These are phyloP conservation scores for Paedocypris sp. DNA, from an alignment of 2,113 vertebrate species.

Conservation along the genomic window DNA sequence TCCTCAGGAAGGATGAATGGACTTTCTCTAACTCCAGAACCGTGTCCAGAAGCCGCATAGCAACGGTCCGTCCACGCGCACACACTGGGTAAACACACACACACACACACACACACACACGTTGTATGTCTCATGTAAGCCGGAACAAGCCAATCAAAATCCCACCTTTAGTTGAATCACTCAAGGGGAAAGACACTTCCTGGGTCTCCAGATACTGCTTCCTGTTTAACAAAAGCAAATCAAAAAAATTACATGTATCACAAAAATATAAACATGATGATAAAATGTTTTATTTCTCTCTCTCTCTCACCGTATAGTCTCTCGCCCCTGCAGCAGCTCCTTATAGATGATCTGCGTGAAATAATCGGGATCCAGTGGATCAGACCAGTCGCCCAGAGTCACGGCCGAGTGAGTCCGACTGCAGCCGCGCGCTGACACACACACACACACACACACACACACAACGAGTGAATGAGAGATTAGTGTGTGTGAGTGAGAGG, in stretches of 20 bases:
- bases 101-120: conserved; percentile 41
- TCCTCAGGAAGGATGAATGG: conserved; percentile 62
- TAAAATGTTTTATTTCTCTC: background rate
- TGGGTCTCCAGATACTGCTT: conserved; percentile 59
- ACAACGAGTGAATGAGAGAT: background rate
- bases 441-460: background rate
- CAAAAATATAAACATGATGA: background rate
- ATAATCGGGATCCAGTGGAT: conserved; percentile 72
- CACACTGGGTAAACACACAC: conserved; percentile 21
- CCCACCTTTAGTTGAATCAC: too few relatives aligned
- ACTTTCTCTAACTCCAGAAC: conserved; percentile 66
- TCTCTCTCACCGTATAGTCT: conserved; percentile 61
- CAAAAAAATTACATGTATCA: background rate
- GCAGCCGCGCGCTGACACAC: conserved; percentile 65
- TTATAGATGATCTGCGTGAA: conserved; percentile 77
- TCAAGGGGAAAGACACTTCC: too few relatives aligned
- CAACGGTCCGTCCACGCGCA: conserved; percentile 38
- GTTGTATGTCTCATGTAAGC: too few relatives aligned
- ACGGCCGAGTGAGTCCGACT: conserved; percentile 79
- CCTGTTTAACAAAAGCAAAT: conserved; percentile 41
- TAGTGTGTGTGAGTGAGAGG: too few relatives aligned
- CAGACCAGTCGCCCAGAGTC: conserved; percentile 77
- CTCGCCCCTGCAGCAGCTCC: conserved; percentile 69
- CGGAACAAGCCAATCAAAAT: too few relatives aligned
- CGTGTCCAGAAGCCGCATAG: conserved; percentile 58